Base-by-base conservation (phyloP, 2,113 vertebrate species). In the Sula dactylatra region DNA sequence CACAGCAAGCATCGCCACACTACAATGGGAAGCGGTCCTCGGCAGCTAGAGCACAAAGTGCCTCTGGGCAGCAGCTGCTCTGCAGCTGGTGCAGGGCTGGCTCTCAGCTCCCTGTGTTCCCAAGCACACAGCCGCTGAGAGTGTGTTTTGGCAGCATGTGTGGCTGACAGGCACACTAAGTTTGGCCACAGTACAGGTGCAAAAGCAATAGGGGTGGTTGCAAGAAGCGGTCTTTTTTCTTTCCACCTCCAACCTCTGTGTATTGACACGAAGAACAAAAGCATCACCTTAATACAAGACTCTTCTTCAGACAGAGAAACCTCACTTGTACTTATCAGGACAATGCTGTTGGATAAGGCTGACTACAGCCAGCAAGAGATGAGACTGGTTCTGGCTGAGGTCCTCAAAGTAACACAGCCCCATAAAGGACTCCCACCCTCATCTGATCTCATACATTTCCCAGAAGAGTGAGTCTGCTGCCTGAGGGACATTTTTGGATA, bases 21-120 rank as follows among this genome's bases (percentile, higher is more conserved):
- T 10, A 19, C 47, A 55, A 9, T 8, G 52, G 62, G 84, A 82
- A 29, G 59, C 31, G 52, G 26, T 40, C 18, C 73, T 40, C 18
- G 5, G 73, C 70, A 52, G 61, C 25, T 10, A 3, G 42, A 11
- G n/a, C 13, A 13, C 84, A 38, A 36, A 21, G 3, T 4, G 5
- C 36, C 78, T 82, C 82, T 11, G 65, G 83, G 94, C 92, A 79
- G 96, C 88, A 83, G 78, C 89, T 95, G 95, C 70, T 66, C 50
- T 56, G 52, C 90, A 95, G 82, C 77, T 69, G 86, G 76, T 5
- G 21, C 81, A 52, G 69, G 42, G 64, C 65, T 87, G 86, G 40
- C 76, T 72, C 82, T 61, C 40, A n/a, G 69, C 61, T 92, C 80
- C 54, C 56, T 3, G 0, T 0, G 0, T 12, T 79, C 74, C 56